Conservation (phyloP, 1,140 invertebrate genomes). For the Achroia grisella region DNA sequence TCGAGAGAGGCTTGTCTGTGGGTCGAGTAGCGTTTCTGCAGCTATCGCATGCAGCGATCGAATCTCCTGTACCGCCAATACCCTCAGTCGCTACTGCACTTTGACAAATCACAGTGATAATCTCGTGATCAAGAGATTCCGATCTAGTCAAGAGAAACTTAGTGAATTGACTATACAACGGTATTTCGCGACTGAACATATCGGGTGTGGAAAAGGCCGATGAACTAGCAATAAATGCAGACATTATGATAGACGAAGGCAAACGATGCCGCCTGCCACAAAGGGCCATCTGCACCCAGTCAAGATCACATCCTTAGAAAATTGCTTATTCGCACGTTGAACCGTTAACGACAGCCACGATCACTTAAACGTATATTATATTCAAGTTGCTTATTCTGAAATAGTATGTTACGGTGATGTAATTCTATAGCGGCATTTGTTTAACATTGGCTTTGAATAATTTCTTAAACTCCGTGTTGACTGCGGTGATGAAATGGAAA, state of each 20-base stretch:
- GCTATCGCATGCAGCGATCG: constrained; percentile 32
- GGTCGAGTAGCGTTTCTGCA: constrained; percentile 42
- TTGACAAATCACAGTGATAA: constrained; percentile 36
- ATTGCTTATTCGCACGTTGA: constrained; percentile 22
- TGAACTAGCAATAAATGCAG: constrained; percentile 19
- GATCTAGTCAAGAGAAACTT: neutral
- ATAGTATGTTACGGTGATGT: constrained; percentile 23
- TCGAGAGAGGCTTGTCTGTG: constrained; percentile 27
- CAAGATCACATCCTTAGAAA: constrained; percentile 25
- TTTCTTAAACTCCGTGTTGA: constrained; percentile 17
- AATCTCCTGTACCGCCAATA: constrained; percentile 12
- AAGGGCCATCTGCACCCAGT: constrained; percentile 11
- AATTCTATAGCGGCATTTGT: constrained; percentile 37
- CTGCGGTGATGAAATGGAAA: constrained; percentile 50
- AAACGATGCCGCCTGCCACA: neutral
- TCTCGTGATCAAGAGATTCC: constrained; percentile 13
- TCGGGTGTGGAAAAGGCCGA: constrained; percentile 9
- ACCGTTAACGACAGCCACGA: constrained; percentile 12
- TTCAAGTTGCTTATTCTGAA: constrained; percentile 5
- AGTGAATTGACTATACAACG: constrained; percentile 8
- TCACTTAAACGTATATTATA: constrained; percentile 1
- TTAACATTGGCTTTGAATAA: constrained; percentile 32
- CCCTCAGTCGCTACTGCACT: constrained; percentile 13
- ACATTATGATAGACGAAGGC: constrained; percentile 12
- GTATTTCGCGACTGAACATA: constrained; percentile 9